Evolutionary conservation across 2,888 invertebrate species (phyloP).

Genomic region (Trypoxylon attenuatum): DNA sequence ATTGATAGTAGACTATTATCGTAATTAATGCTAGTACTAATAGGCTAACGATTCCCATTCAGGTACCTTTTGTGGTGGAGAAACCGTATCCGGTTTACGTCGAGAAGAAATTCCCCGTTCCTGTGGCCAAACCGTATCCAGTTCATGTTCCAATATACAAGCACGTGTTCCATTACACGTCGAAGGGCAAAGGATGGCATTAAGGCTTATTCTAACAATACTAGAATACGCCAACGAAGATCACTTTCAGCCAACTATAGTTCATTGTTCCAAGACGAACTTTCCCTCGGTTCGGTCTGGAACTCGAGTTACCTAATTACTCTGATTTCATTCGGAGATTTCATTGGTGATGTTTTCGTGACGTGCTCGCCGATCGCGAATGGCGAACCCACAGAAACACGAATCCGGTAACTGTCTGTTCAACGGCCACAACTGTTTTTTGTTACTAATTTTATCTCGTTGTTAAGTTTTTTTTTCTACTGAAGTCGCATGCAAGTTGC

Average conservation of each 20-base stretch:
- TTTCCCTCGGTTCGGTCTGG: constrained; percentile 4
- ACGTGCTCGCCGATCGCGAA: not conserved
- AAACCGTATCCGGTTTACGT: constrained; percentile 78
- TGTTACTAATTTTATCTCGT: constrained; percentile 43
- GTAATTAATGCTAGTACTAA: not conserved
- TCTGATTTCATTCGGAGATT: constrained; percentile 10
- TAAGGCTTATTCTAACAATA: constrained; percentile 31
- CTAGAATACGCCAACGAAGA: not conserved
- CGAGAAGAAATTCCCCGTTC: constrained; percentile 77
- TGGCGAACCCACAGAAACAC: not conserved
- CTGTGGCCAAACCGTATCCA: constrained; percentile 77
- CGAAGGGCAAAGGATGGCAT: constrained; percentile 65
- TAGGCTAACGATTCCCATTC: constrained; percentile 8
- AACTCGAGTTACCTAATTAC: constrained; percentile 4
- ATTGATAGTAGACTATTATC: not conserved
- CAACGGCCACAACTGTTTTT: constrained; percentile 16
- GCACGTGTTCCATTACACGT: constrained; percentile 70
- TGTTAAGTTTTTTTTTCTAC: constrained; percentile 48
- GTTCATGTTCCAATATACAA: constrained; percentile 78
- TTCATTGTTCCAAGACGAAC: constrained; percentile 1
- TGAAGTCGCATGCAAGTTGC: not conserved
- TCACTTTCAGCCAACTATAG: not conserved
- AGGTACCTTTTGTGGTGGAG: constrained; percentile 78
- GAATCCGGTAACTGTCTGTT: not conserved
- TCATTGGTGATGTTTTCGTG: not conserved